A percentile compares a stretch with the other conserved stretches of the same genome.
Evolutionary conservation across 2,113 vertebrate species (phyloP).

Genomic region (Microcebus murinus): DNA sequence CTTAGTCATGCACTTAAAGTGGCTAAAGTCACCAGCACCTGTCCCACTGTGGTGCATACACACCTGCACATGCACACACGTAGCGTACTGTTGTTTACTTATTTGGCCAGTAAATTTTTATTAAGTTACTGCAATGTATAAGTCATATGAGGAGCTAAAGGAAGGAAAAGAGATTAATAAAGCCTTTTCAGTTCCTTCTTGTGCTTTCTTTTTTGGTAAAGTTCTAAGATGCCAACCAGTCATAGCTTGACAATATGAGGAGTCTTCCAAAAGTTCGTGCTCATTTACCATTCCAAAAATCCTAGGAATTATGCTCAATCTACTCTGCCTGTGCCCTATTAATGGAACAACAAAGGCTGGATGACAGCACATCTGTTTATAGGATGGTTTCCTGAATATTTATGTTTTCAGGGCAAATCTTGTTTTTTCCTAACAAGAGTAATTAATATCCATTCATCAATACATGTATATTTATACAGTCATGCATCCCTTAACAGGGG

Average conservation of each 20-base stretch:
- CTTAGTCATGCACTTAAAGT: not conserved
- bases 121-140: not conserved
- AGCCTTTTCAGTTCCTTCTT: not conserved
- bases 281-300: not conserved
- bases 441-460: not conserved
- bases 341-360: not conserved
- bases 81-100: not conserved
- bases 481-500: not conserved
- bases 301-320: not conserved
- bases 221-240: not conserved
- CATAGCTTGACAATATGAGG: not conserved
- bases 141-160: not conserved
- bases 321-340: not conserved
- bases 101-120: conserved; percentile 26
- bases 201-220: not conserved
- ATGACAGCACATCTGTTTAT: not conserved
- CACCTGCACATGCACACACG: not conserved
- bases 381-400: not conserved
- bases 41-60: not conserved
- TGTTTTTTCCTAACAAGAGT: not conserved
- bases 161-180: not conserved
- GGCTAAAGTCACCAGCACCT: not conserved
- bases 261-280: not conserved
- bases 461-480: not conserved
- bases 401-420: not conserved